phyloP scores from a whole-genome alignment of 1,140 invertebrate genomes.

The Drosophila dunni region DNA sequence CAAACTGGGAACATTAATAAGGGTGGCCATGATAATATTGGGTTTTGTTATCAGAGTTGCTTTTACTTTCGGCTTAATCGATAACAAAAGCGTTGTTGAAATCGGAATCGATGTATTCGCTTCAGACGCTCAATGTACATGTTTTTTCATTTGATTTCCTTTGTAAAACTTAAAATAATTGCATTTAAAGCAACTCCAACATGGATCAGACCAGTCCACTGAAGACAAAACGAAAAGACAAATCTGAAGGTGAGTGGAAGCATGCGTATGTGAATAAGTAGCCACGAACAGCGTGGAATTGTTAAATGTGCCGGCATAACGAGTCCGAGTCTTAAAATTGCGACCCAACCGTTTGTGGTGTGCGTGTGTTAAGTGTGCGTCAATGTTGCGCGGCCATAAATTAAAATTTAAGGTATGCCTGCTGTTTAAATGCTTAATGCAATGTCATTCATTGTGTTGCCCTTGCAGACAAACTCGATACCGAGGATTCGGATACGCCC shows the following conservation, averaged over 20 bases:
- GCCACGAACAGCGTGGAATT: constrained; percentile 22
- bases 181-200: constrained; percentile 15
- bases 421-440: constrained; percentile 65
- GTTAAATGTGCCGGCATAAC: constrained; percentile 64
- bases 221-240: constrained; percentile 61
- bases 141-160: constrained; percentile 33
- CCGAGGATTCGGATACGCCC: constrained; percentile 15
- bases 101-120: constrained; percentile 8
- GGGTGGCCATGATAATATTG: too few relatives aligned
- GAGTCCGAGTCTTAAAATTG: constrained; percentile 19
- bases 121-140: constrained; percentile 45
- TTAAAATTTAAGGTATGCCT: constrained; percentile 78
- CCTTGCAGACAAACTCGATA: constrained; percentile 52
- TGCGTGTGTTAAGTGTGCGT: constrained; percentile 48
- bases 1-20: too few relatives aligned
- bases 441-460: constrained; percentile 71
- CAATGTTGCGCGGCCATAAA: constrained; percentile 48
- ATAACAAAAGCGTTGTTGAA: not conserved
- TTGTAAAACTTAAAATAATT: constrained; percentile 28
- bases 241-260: constrained; percentile 69
- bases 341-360: constrained; percentile 49
- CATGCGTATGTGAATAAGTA: constrained; percentile 37
- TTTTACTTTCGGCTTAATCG: not conserved
- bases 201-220: constrained; percentile 63
- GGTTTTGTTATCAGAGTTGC: too few relatives aligned